Base-by-base conservation (phyloP, 2,797 vertebrate genomes). In the Taenioides sp. region DNA sequence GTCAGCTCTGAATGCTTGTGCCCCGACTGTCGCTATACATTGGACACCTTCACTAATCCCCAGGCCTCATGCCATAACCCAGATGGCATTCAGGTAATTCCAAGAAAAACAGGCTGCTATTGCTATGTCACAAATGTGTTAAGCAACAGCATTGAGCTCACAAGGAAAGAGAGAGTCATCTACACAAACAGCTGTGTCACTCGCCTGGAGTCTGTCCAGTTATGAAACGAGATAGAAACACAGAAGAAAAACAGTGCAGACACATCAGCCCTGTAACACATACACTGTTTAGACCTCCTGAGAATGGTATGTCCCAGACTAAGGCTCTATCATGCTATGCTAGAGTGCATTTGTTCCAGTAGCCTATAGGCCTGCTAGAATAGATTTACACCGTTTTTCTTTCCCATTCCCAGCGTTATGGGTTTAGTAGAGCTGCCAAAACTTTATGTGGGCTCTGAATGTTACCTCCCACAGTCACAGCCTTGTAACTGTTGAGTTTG, bases 31-130 rank as follows among this genome's bases (percentile, higher is more conserved):
- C 80, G 71, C 79, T 70, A 34, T 63, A 52, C 76, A 69, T 73
- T 74, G 77, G 76, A 80, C 85, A 76, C 74, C 71, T 75, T 64
- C 34, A 61, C 67, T 64, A 69, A 83, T 85, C 80, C 77, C 70
- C 67, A 27, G 76, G 73, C 68, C 65, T 60, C 16, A 50, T 73
- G 77, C 65, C 77, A 84, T 73, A 40, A 75, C 75, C 14, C 60
- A 70, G 61, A 80, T 60, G 37, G 58, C 49, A 67, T 67, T 76
- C 80, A 87, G 74, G 79, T 86, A 71, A 83, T 78, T 81, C 79
- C 85, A 85, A 88, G 63, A 22, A 78, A 87, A 84, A 86, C 81
- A n/a, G 66, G 50, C 66, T 57, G 50, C 66, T 37, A 67, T 55
- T 57, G 50, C 66, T 37, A 67, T 55, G 50, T 23, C 27, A 55